phyloP scores from a whole-genome alignment of 1,140 invertebrate genomes.

The Bacillus rossius region DNA sequence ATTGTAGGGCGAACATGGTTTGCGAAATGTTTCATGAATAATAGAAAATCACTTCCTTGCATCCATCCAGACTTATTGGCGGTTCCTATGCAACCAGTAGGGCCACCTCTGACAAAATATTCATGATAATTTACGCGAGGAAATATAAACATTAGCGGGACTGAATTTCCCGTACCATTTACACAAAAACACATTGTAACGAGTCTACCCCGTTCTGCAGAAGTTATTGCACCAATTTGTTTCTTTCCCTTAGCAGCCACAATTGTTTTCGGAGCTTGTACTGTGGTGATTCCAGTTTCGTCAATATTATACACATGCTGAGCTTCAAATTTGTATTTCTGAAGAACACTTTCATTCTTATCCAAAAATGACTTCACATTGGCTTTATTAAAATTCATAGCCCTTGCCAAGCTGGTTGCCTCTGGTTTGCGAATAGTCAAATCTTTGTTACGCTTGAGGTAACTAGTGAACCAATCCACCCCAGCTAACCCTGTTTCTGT shows the following conservation, averaged over 20 bases:
- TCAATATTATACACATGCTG: slow-evolving; percentile 37
- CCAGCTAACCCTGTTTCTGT: slow-evolving; percentile 26
- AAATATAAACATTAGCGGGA: slow-evolving; percentile 41
- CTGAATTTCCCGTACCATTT: slow-evolving; percentile 31
- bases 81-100: slow-evolving; percentile 26
- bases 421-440: slow-evolving; percentile 39
- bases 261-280: slow-evolving; percentile 33
- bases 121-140: slow-evolving; percentile 37
- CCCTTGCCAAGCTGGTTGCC: slow-evolving; percentile 37
- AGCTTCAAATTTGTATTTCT: slow-evolving; percentile 25
- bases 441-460: slow-evolving; percentile 34
- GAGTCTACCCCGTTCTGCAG: slow-evolving; percentile 40
- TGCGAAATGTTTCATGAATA: slow-evolving; percentile 24
- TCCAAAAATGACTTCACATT: slow-evolving; percentile 39
- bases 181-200: slow-evolving; percentile 37
- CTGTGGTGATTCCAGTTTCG: slow-evolving; percentile 38
- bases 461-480: slow-evolving; percentile 36
- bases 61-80: not conserved
- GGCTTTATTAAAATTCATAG: slow-evolving; percentile 42
- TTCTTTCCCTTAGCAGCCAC: slow-evolving; percentile 33
- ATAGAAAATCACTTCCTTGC: slow-evolving; percentile 9
- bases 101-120: slow-evolving; percentile 42
- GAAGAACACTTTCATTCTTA: slow-evolving; percentile 33
- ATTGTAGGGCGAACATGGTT: slow-evolving; percentile 16
- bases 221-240: slow-evolving; percentile 42